Evolutionary conservation across 2,113 vertebrate genomes (phyloP), one percentile per base, ranked within the genome.

Genomic region (Triplophysa rosa): DNA sequence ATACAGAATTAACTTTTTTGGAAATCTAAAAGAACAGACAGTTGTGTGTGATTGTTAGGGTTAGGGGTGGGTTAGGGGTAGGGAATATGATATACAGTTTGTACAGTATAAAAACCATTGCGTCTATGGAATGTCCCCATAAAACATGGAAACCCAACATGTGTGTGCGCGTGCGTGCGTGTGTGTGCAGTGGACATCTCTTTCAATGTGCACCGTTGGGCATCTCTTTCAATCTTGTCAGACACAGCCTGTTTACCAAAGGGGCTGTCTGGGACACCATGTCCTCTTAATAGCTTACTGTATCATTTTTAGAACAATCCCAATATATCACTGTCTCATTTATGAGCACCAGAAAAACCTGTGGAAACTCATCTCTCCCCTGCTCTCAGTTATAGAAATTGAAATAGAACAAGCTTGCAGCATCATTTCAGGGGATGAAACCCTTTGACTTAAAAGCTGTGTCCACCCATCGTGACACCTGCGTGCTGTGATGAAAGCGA

Each of bases 391-490:
- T 42, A 73, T 42, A 72, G 59, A 59, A 72, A 23, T 13, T 23
- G 37, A 72, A 72, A 59, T 17, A 42, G 33, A 7, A 37, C 2
- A 59, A 37, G n/a, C n/a, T 37, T 26, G 49, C 23, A 33, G 26
- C 68, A 56, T 12, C 29, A 16, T 71, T 61, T 11, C 54, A 16
- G 19, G 45, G 7, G 11, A 65, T 49, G 45, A 45, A n/a, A 47
- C 12, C 21, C 58, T 63, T 19, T 1, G n/a, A n/a, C 40, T 63
- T 63, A n/a, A 75, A 70, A 75, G 11, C 5, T 14, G n/a, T 10
- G 19, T 64, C 37, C 68, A 33, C 33, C 75, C 74, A 47, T 52
- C 54, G 74, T 26, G 42, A 81, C 63, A 62, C 78, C 78, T 77
- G 71, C 12, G 49, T 37, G 64, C 37, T 47, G 21, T 67, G 63